These are phyloP conservation scores for Pterocles burchelli DNA, from an alignment of 2,113 vertebrate species.

Conservation along the genomic window DNA sequence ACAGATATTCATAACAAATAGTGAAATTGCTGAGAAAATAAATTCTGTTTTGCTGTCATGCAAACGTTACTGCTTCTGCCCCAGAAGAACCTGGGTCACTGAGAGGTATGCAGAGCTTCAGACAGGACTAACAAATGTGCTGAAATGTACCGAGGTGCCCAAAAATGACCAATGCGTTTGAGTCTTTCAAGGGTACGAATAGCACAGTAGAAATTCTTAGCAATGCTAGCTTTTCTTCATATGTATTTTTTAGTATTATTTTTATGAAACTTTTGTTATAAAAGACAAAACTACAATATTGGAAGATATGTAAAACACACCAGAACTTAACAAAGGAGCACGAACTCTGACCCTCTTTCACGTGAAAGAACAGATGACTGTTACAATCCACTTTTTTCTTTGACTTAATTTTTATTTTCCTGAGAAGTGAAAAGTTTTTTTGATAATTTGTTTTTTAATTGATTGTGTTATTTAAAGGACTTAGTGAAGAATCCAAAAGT, in stretches of 20 bases:
- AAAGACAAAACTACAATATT: not conserved
- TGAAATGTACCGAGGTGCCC: not conserved
- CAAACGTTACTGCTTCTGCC: not conserved
- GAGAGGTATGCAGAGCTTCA: not conserved
- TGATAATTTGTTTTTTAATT: not conserved
- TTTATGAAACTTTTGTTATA: not conserved
- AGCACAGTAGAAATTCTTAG: not conserved
- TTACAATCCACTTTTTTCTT: not conserved
- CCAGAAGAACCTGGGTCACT: not conserved
- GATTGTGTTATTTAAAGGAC: not conserved
- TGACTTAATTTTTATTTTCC: not conserved
- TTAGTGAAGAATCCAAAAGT: not conserved
- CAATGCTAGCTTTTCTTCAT: not conserved
- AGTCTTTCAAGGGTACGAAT: not conserved
- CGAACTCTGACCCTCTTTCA: not conserved
- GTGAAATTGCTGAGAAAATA: not conserved
- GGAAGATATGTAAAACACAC: not conserved
- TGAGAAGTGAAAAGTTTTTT: not conserved
- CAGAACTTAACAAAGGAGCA: not conserved
- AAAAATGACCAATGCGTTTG: not conserved
- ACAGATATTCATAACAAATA: not conserved
- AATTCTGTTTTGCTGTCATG: not conserved
- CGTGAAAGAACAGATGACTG: not conserved
- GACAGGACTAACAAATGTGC: not conserved
- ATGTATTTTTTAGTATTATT: not conserved